Conservation (phyloP, 2,888 invertebrate species). For the Frankliniella intonsa region DNA sequence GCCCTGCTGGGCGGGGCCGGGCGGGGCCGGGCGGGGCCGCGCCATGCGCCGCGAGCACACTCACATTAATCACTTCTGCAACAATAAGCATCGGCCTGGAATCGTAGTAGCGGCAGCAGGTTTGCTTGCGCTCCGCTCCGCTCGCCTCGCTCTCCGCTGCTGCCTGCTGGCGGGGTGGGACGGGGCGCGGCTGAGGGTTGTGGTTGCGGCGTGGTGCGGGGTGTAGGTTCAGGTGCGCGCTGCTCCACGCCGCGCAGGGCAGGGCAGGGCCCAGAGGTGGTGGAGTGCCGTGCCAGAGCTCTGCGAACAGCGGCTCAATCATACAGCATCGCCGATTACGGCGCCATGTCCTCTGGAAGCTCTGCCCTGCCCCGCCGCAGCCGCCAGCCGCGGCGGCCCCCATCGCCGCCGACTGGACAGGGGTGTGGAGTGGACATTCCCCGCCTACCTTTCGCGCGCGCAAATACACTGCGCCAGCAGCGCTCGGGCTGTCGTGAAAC, state of each 20-base stretch:
- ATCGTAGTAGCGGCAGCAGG: neutral
- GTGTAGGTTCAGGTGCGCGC: neutral
- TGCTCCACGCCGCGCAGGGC: neutral
- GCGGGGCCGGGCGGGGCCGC: neutral
- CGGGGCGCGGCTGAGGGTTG: neutral
- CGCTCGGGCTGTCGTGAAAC: too few relatives aligned
- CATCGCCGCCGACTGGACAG: neutral
- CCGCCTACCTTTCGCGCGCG: too few relatives aligned
- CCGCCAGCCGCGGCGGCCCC: neutral
- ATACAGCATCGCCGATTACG: too few relatives aligned
- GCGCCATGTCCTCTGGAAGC: neutral
- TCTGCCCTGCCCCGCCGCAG: neutral
- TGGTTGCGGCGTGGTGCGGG: too few relatives aligned
- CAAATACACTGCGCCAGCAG: too few relatives aligned
- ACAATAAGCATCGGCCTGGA: neutral
- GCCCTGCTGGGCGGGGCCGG: neutral
- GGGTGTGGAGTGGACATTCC: neutral
- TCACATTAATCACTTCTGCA: constrained; percentile 6
- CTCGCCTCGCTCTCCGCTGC: neutral
- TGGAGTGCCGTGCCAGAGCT: neutral
- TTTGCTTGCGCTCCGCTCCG: neutral
- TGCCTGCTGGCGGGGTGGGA: neutral
- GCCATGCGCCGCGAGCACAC: neutral
- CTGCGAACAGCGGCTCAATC: too few relatives aligned
- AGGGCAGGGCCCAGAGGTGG: neutral